phyloP scores from a whole-genome alignment of 2,888 invertebrate genomes.

The Rotaria sp. region DNA sequence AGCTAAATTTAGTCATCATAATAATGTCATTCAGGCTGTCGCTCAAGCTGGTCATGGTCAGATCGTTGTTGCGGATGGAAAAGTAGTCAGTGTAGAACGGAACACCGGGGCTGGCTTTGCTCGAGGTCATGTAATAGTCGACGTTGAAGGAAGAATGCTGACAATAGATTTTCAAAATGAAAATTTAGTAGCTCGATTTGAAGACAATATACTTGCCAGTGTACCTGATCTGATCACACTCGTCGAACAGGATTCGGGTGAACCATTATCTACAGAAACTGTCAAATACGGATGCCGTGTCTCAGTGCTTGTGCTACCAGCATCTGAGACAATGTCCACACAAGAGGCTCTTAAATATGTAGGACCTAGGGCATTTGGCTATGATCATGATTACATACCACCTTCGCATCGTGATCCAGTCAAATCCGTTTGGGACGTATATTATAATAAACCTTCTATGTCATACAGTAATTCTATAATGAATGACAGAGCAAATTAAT shows the following conservation, averaged over 20 bases:
- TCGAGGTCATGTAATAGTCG: constrained; percentile 45
- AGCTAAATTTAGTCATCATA: constrained; percentile 41
- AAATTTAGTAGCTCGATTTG: constrained; percentile 45
- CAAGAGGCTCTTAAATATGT: constrained; percentile 46
- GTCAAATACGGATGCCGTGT: constrained; percentile 48
- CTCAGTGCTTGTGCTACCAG: constrained; percentile 46
- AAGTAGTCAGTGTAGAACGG: constrained; percentile 44
- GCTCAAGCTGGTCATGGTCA: constrained; percentile 43
- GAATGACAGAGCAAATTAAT: too few relatives aligned
- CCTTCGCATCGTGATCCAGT: background rate
- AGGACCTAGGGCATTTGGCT: constrained; percentile 48
- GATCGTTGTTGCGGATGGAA: background rate
- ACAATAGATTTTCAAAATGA: constrained; percentile 51
- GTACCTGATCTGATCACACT: constrained; percentile 49
- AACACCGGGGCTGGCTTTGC: constrained; percentile 48
- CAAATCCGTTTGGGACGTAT: background rate
- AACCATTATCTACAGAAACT: constrained; percentile 48
- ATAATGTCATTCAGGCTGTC: constrained; percentile 44
- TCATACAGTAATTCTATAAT: too few relatives aligned
- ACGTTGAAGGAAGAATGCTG: constrained; percentile 43
- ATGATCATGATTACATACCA: background rate
- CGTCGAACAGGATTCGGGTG: constrained; percentile 47
- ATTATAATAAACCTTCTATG: background rate
- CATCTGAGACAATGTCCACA: constrained; percentile 44
- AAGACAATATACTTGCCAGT: constrained; percentile 43